Conservation (phyloP, 2,797 vertebrate genomes). For the Percopsis omiscomaycus region DNA sequence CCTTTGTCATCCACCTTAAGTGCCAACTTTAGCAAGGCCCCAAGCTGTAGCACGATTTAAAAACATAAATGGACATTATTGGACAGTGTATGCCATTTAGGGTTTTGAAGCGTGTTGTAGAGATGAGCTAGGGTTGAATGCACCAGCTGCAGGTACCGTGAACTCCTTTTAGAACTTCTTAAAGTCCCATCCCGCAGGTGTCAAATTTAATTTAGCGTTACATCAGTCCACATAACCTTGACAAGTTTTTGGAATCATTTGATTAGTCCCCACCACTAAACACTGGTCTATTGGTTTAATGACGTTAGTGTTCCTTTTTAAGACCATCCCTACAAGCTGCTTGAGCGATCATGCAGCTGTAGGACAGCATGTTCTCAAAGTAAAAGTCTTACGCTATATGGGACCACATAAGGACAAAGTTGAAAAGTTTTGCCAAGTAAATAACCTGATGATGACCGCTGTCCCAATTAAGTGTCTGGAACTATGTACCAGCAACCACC, state of each 20-base stretch:
- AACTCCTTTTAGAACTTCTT: conserved; percentile 66
- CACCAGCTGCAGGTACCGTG: conserved; percentile 44
- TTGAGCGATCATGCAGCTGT: conserved; percentile 1
- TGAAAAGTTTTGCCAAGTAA: not conserved
- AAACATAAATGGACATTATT: no score
- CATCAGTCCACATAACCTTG: conserved; percentile 72
- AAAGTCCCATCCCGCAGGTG: conserved; percentile 64
- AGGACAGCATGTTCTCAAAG: conserved; percentile 9
- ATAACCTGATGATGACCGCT: not conserved
- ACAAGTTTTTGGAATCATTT: conserved; percentile 73
- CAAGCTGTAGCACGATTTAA: no score
- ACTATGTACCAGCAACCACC: no score
- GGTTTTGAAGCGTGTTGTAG: conserved; percentile 8
- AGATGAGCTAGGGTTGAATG: conserved; percentile 26
- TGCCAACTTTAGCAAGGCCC: no score
- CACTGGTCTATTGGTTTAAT: conserved; percentile 68
- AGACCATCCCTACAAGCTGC: conserved; percentile 23
- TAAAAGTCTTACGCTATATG: not conserved
- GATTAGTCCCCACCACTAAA: conserved; percentile 69
- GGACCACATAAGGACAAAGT: not conserved
- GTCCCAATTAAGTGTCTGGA: no score
- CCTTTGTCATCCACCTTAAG: no score
- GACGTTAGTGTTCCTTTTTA: conserved; percentile 49
- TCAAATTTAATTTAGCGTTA: conserved; percentile 72
- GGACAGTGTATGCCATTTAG: no score